A percentile compares a stretch with the other conserved stretches of the same genome.
Conservation (phyloP, 2,888 invertebrate species). For the Tetanocera ferruginea region DNA sequence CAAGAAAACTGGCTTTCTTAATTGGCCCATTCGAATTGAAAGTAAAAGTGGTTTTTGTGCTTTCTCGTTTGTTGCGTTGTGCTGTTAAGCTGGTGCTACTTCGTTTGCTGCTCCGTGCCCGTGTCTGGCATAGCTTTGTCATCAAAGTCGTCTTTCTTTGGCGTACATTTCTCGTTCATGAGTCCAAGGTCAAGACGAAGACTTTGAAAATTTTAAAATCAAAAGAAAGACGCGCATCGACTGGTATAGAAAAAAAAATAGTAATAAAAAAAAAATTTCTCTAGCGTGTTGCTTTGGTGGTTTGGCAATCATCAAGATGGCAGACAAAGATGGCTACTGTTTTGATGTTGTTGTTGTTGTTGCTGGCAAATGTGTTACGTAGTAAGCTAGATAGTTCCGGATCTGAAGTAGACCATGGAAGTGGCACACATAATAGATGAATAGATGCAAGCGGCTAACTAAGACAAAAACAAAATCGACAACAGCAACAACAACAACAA, state of each 20-base stretch:
- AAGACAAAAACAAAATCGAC: neutral
- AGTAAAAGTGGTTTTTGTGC: slow-evolving; percentile 52
- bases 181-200: slow-evolving; percentile 68
- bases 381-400: slow-evolving; percentile 40
- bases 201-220: slow-evolving; percentile 60
- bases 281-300: neutral
- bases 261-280: slow-evolving; percentile 26
- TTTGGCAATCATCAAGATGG: neutral
- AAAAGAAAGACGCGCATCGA: slow-evolving; percentile 9
- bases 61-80: neutral
- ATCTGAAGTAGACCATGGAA: slow-evolving; percentile 42
- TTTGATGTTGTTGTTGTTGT: slow-evolving; percentile 28
- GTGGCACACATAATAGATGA: slow-evolving; percentile 33
- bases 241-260: slow-evolving; percentile 6
- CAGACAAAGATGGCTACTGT: slow-evolving; percentile 37
- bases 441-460: neutral
- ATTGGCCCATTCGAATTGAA: slow-evolving; percentile 48
- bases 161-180: slow-evolving; percentile 47
- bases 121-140: slow-evolving; percentile 42
- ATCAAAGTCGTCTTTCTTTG: slow-evolving; percentile 26
- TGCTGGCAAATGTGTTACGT: slow-evolving; percentile 6
- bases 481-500: no score
- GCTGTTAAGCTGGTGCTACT: slow-evolving; percentile 33
- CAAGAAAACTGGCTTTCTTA: slow-evolving; percentile 37
- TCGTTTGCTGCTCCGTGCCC: slow-evolving; percentile 34